phyloP scores from a whole-genome alignment of 2,113 vertebrate species.

The Elachura formosa region DNA sequence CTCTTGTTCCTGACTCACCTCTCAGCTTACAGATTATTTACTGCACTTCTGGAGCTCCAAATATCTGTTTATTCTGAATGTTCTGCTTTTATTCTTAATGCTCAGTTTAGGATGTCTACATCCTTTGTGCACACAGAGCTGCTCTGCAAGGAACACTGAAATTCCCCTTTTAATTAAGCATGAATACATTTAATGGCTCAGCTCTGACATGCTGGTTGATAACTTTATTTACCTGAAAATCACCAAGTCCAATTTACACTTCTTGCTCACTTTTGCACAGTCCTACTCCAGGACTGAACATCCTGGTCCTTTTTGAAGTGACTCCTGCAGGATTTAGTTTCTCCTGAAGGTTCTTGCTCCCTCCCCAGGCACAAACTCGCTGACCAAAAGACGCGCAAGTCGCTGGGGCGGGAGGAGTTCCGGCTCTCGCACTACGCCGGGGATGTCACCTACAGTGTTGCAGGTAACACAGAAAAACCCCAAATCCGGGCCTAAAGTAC shows the following conservation, averaged over 20 bases:
- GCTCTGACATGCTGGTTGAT: background rate
- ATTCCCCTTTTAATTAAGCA: background rate
- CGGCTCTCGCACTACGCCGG: constrained; percentile 92
- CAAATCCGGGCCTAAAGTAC: background rate
- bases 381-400: constrained; percentile 92
- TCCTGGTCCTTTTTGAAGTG: background rate
- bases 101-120: background rate
- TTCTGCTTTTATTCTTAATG: background rate
- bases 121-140: background rate
- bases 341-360: background rate
- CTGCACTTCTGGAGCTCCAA: background rate
- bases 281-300: background rate
- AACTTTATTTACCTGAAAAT: background rate
- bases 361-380: constrained; percentile 89
- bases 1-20: background rate
- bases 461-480: constrained; percentile 67
- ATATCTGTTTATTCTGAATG: background rate
- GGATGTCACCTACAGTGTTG: constrained; percentile 94
- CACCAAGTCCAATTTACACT: background rate
- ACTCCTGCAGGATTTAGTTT: background rate
- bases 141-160: background rate
- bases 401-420: constrained; percentile 90
- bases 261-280: background rate
- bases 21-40: background rate
- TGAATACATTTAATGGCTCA: background rate